Percentiles rank a stretch among this genome's conserved stretches.
Conservation (phyloP, 2,888 invertebrate genomes). For the Orthosia incerta region DNA sequence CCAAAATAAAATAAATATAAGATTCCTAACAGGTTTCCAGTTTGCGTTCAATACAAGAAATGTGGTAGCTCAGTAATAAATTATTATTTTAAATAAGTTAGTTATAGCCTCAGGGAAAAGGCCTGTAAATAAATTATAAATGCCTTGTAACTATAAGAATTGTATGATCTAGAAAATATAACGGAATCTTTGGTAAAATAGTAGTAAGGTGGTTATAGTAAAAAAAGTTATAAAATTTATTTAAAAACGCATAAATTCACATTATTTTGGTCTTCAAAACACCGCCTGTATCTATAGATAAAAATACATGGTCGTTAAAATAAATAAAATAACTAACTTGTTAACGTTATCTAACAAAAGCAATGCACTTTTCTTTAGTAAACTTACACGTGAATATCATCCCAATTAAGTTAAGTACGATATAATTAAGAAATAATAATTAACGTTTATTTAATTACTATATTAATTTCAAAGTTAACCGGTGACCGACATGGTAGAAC, state of each 20-base stretch:
- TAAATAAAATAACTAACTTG: slow-evolving; percentile 10
- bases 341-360: slow-evolving; percentile 4
- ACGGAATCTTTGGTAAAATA: not conserved
- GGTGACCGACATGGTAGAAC: slow-evolving; percentile 1
- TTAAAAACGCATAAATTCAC: not conserved
- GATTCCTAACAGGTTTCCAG: not conserved
- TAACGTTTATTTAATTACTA: slow-evolving; percentile 1
- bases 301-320: slow-evolving; percentile 7
- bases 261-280: not conserved
- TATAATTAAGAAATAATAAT: slow-evolving; percentile 5
- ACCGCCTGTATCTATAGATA: too few relatives aligned
- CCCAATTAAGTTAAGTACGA: slow-evolving; percentile 9
- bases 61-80: slow-evolving; percentile 38
- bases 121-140: slow-evolving; percentile 27
- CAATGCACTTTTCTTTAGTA: slow-evolving; percentile 7
- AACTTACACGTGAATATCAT: slow-evolving; percentile 2
- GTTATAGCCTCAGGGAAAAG: slow-evolving; percentile 31
- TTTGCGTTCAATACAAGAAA: slow-evolving; percentile 9
- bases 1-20: not conserved
- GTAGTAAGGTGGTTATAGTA: too few relatives aligned
- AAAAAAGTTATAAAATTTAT: too few relatives aligned
- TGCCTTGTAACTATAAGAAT: slow-evolving; percentile 6
- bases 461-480: not conserved
- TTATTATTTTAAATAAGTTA: slow-evolving; percentile 26
- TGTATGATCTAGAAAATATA: not conserved